A percentile compares a stretch with the other conserved stretches of the same genome.
phyloP scores from a whole-genome alignment of 1,140 invertebrate genomes.

The Drosophila funebris region DNA sequence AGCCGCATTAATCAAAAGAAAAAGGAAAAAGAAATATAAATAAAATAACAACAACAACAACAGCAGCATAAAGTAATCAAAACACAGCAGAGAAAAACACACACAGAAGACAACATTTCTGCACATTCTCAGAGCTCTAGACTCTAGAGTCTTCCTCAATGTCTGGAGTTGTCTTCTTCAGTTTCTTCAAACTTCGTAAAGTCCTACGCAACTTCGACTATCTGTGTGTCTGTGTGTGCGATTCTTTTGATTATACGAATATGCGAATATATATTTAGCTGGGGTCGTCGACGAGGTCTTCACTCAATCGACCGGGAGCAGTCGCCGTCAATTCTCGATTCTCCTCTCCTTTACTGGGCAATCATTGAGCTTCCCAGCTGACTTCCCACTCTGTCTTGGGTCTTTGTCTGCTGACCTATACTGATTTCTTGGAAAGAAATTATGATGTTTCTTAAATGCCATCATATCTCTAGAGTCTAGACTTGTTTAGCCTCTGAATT shows the following conservation, averaged over 20 bases:
- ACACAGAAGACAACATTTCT: conserved; percentile 25
- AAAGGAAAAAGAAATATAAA: conserved; percentile 38
- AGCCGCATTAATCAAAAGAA: conserved; percentile 76
- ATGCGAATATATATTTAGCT: conserved; percentile 70
- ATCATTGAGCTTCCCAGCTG: conserved; percentile 68
- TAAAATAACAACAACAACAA: conserved; percentile 13
- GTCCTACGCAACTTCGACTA: conserved; percentile 68
- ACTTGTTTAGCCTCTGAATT: conserved; percentile 17
- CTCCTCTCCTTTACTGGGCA: conserved; percentile 40
- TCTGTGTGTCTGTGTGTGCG: conserved; percentile 31
- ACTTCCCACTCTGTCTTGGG: conserved; percentile 21
- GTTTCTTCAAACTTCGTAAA: conserved; percentile 35
- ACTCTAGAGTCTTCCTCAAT: conserved; percentile 13
- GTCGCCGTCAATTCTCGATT: conserved; percentile 34
- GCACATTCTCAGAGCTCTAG: conserved; percentile 23
- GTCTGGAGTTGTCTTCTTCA: conserved; percentile 13
- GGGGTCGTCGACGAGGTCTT: conserved; percentile 72
- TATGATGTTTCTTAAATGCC: conserved; percentile 67
- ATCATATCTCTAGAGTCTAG: background rate
- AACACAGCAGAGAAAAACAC: conserved; percentile 23
- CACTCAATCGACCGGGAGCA: conserved; percentile 57
- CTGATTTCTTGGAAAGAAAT: conserved; percentile 75
- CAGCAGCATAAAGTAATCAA: conserved; percentile 34
- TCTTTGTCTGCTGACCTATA: conserved; percentile 64
- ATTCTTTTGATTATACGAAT: conserved; percentile 52